Evolutionary conservation across 2,797 vertebrate species (phyloP), one percentile per base, ranked within the genome.

Genomic region (Clarias platycephalus): DNA sequence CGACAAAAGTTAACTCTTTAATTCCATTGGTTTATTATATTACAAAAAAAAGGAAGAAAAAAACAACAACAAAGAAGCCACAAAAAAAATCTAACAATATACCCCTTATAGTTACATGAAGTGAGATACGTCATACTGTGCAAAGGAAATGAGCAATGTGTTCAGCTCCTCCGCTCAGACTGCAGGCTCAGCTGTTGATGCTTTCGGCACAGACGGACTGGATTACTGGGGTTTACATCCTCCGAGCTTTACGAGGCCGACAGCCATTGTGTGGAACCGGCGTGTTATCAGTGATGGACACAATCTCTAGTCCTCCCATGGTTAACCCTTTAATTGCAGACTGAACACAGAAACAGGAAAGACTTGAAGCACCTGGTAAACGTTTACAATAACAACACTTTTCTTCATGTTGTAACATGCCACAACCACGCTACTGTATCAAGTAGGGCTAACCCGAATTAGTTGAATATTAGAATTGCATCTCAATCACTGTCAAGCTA

Each of bases 181-280:
- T 75, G 53, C 82, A 63, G 82, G 37, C 62, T 80, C 78, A 80
- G 63, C 78, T 66, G 78, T 80, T 67, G 78, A 80, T 66, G 60
- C 71, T 75, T 75, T 66, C 85, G n/a, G 53, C 77, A 64, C 81
- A 83, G 76, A 83, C 68, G 26, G 81, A 83, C 76, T 66, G 81
- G 81, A 86, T 83, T 83, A 83, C 60, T 28, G 58, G 67, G 81
- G 81, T 80, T 95, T 91, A 95, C 0, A 93, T 85, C 88, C 96
- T 94, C 75, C 97, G 94, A 79, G 93, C 96, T 91, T 99, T 99
- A 85, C 95, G 95, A 16, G 98, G 97, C 84, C 97, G 96, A 91
- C 98, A 99, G 88, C 98, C 98, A 0, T 99, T 99, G 96, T 99
- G 98, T 0, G 98, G 98, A 77, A 98, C 92, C 0, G 98, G 98